These are phyloP conservation scores for Catharus minimus DNA, from an alignment of 2,113 vertebrate species.

Conservation along the genomic window DNA sequence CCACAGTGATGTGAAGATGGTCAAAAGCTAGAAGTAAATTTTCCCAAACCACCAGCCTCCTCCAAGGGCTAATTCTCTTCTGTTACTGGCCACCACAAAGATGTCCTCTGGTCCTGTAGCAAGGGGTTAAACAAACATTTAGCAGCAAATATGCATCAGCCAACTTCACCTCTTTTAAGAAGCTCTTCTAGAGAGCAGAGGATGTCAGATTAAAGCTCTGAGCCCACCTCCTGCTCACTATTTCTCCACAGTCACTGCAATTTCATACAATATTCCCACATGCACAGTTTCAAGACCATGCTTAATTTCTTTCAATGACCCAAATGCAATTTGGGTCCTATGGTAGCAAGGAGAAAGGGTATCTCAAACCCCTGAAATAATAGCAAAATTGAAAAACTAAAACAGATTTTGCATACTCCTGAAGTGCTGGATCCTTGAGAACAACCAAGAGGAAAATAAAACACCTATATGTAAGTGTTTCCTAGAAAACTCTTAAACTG, in stretches of 20 bases:
- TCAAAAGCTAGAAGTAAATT: background rate
- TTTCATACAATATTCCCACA: background rate
- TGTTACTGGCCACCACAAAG: background rate
- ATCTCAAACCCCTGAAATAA: background rate
- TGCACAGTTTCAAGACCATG: background rate
- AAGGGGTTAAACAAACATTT: background rate
- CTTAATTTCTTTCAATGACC: background rate
- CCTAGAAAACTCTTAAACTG: background rate
- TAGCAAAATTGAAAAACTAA: background rate
- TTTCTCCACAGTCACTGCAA: background rate
- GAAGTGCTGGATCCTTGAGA: background rate
- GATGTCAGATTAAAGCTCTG: background rate
- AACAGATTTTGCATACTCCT: background rate
- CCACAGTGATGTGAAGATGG: background rate
- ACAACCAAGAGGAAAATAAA: background rate
- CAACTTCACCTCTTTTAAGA: background rate
- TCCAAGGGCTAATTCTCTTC: background rate
- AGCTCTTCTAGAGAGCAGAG: background rate
- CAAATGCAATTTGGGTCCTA: background rate
- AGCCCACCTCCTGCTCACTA: background rate
- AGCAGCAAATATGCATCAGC: background rate
- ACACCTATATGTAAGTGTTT: accelerated
- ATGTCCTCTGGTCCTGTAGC: background rate
- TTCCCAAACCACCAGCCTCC: background rate
- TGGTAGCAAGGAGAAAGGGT: accelerated